phyloP scores from a whole-genome alignment of 2,797 vertebrate species.

The Dermochelys coriacea region DNA sequence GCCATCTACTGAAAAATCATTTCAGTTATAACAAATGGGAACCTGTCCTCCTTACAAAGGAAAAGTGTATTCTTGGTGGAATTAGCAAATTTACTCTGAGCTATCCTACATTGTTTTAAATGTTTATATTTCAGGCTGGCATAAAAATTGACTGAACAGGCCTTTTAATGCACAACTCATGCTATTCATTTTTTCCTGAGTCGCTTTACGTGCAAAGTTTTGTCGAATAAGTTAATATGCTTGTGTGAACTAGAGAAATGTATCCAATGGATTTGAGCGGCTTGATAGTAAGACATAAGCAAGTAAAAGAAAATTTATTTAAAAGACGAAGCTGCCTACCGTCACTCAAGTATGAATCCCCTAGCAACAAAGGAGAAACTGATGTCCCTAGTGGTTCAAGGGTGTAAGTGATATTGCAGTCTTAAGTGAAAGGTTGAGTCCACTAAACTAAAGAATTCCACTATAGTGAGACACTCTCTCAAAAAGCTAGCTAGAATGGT shows the following conservation, averaged over 20 bases:
- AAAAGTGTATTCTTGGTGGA: constrained; percentile 21
- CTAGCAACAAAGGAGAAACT: constrained; percentile 41
- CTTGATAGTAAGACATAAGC: constrained; percentile 10
- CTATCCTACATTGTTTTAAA: constrained; percentile 21
- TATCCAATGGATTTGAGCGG: background rate
- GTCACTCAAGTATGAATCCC: constrained; percentile 60
- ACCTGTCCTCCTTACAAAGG: fast-evolving
- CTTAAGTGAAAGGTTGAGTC: constrained; percentile 61
- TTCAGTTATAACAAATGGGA: background rate
- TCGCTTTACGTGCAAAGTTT: background rate
- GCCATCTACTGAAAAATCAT: background rate
- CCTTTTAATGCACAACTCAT: constrained; percentile 16
- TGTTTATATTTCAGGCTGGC: background rate
- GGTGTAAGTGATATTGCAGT: constrained; percentile 45
- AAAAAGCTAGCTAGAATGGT: constrained; percentile 45
- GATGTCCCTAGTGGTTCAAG: constrained; percentile 45
- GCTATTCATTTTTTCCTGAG: constrained; percentile 2
- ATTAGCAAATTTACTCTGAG: constrained; percentile 1
- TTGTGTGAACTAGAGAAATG: background rate
- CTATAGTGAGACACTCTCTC: constrained; percentile 23
- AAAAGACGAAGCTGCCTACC: constrained; percentile 15
- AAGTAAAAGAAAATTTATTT: constrained; percentile 7
- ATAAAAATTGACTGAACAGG: background rate
- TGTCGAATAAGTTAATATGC: background rate
- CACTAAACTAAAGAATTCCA: constrained; percentile 32